Evolutionary conservation across 2,797 vertebrate species (phyloP).

Genomic region (Apodemus agrarius): DNA sequence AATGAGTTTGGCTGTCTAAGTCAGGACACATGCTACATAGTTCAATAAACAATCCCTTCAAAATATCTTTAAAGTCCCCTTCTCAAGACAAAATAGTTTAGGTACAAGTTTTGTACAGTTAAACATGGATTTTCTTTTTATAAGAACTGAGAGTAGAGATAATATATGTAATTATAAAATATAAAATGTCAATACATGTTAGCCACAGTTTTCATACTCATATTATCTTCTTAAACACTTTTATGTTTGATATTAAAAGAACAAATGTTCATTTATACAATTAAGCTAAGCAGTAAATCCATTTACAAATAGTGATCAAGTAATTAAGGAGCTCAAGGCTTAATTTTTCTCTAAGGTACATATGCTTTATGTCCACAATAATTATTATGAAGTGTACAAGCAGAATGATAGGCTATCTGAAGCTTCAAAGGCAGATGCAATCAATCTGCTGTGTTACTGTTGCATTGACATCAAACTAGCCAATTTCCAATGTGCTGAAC

Average conservation of each 20-base stretch:
- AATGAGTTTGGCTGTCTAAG: not conserved
- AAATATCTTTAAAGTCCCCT: not conserved
- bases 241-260: not conserved
- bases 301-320: not conserved
- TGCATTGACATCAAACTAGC: not conserved
- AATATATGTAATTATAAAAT: constrained; percentile 3
- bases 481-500: not conserved
- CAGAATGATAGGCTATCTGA: not conserved
- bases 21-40: not conserved
- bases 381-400: constrained; percentile 22
- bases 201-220: not conserved
- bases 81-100: not conserved
- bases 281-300: constrained; percentile 21
- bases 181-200: not conserved
- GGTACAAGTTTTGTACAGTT: not conserved
- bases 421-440: constrained; percentile 35
- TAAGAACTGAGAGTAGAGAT: not conserved
- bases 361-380: constrained; percentile 19
- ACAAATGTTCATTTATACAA: not conserved
- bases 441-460: not conserved
- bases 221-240: constrained; percentile 19
- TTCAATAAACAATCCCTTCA: not conserved
- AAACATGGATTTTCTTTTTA: not conserved
- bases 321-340: constrained; percentile 27
- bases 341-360: not conserved